A percentile compares a stretch with the other conserved stretches of the same genome.
phyloP scores from a whole-genome alignment of 2,888 invertebrate genomes.

The Mythimna pallens region DNA sequence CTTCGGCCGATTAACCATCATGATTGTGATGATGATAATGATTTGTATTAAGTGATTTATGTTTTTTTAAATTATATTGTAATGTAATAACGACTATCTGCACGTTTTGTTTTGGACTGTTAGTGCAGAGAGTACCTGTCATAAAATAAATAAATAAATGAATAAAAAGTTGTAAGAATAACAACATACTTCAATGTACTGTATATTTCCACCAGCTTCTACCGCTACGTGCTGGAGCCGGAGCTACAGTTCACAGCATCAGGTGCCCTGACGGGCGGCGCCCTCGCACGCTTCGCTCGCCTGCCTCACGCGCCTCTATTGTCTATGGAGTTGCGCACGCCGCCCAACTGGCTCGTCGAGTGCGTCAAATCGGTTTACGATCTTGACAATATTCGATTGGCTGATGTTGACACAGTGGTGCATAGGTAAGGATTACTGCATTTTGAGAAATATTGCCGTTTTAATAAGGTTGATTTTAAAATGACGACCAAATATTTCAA shows the following conservation, averaged over 20 bases:
- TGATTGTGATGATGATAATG: too few species aligned
- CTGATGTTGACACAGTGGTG: conserved; percentile 97
- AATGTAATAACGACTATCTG: too few species aligned
- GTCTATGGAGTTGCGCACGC: conserved; percentile 94
- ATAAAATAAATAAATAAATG: too few species aligned
- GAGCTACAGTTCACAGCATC: conserved; percentile 95
- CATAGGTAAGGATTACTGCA: conserved; percentile 91
- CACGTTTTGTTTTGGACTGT: too few species aligned
- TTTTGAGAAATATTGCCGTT: background rate
- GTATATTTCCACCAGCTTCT: conserved; percentile 92
- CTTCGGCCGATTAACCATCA: background rate
- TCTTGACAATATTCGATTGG: conserved; percentile 98
- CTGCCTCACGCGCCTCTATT: conserved; percentile 97
- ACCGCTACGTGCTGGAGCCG: conserved; percentile 97
- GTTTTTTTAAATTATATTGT: too few species aligned
- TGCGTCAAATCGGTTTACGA: conserved; percentile 98
- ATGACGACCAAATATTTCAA: background rate
- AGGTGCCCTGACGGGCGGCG: conserved; percentile 93
- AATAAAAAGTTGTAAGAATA: background rate
- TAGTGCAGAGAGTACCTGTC: too few species aligned
- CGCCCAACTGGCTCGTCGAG: conserved; percentile 99
- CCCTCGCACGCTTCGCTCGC: conserved; percentile 96
- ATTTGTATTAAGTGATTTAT: too few species aligned
- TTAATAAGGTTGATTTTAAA: background rate
- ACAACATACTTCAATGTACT: background rate